Percentiles rank a stretch among this genome's conserved stretches.
Conservation (phyloP, 2,888 invertebrate species). For the Heliconius aoede region DNA sequence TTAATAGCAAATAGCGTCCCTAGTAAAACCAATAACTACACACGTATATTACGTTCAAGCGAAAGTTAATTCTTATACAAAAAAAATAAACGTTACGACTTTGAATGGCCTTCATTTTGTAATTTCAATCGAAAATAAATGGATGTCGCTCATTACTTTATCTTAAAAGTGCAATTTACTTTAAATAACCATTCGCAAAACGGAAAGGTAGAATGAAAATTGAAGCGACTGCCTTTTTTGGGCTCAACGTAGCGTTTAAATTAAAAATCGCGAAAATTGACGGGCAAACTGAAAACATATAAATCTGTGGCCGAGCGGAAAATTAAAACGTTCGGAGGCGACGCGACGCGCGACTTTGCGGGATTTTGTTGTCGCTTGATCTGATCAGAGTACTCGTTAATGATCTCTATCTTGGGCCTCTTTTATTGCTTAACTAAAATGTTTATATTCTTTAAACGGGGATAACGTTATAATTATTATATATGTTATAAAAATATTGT, state of each 20-base stretch:
- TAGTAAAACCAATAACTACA: no score
- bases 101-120: not conserved
- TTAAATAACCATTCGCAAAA: constrained; percentile 50
- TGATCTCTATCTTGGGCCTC: constrained; percentile 40
- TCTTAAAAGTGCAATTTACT: constrained; percentile 35
- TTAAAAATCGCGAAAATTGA: constrained; percentile 79
- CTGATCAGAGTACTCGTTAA: constrained; percentile 52
- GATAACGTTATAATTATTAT: no score
- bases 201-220: constrained; percentile 53
- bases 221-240: constrained; percentile 64
- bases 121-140: not conserved
- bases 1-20: no score
- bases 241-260: constrained; percentile 71
- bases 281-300: constrained; percentile 76
- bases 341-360: constrained; percentile 49
- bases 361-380: constrained; percentile 54
- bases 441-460: not conserved
- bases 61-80: not conserved
- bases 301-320: constrained; percentile 80
- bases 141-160: constrained; percentile 2
- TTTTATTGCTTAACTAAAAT: not conserved
- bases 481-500: no score
- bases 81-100: not conserved
- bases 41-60: no score
- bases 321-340: constrained; percentile 78